Percentiles rank a stretch among this genome's conserved stretches.
These are phyloP conservation scores for Dendrolimus kikuchii DNA, from an alignment of 1,140 invertebrate genomes.

Conservation along the genomic window DNA sequence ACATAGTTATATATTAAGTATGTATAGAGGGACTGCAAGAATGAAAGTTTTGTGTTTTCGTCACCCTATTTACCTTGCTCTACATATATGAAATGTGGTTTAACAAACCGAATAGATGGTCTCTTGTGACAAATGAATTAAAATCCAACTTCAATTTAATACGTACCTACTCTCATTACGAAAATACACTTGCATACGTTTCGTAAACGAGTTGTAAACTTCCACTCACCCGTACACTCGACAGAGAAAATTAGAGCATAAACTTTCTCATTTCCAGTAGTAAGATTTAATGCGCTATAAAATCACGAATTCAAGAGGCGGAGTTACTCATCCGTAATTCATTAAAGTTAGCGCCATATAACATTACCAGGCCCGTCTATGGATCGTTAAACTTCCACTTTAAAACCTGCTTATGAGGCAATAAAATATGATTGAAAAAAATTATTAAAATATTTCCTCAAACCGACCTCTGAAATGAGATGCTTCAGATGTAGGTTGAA, in stretches of 20 bases:
- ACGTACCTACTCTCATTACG: not conserved
- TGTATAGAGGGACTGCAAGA: too few relatives aligned
- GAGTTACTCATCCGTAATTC: constrained; percentile 58
- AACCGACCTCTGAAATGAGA: constrained; percentile 18
- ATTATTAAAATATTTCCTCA: constrained; percentile 18
- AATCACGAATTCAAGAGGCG: constrained; percentile 43
- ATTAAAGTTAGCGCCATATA: constrained; percentile 53
- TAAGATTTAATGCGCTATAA: constrained; percentile 51
- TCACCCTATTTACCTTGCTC: too few relatives aligned
- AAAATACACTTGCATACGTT: not conserved
- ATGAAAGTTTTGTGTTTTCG: too few relatives aligned
- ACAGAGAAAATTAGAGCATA: constrained; percentile 26
- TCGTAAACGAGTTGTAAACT: constrained; percentile 7
- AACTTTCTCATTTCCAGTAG: constrained; percentile 43
- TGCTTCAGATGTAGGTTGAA: constrained; percentile 15
- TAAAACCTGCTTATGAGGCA: constrained; percentile 39
- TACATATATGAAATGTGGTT: too few relatives aligned
- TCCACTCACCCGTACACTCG: constrained; percentile 5
- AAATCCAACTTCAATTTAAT: too few relatives aligned
- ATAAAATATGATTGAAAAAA: constrained; percentile 43
- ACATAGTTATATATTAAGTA: too few relatives aligned
- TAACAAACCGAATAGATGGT: too few relatives aligned
- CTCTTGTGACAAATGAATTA: too few relatives aligned
- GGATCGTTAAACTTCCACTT: constrained; percentile 37
- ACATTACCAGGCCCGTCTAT: constrained; percentile 37